A percentile compares a stretch with the other conserved stretches of the same genome.
phyloP scores from a whole-genome alignment of 1,140 invertebrate genomes.

The Scaptomyza hsui region DNA sequence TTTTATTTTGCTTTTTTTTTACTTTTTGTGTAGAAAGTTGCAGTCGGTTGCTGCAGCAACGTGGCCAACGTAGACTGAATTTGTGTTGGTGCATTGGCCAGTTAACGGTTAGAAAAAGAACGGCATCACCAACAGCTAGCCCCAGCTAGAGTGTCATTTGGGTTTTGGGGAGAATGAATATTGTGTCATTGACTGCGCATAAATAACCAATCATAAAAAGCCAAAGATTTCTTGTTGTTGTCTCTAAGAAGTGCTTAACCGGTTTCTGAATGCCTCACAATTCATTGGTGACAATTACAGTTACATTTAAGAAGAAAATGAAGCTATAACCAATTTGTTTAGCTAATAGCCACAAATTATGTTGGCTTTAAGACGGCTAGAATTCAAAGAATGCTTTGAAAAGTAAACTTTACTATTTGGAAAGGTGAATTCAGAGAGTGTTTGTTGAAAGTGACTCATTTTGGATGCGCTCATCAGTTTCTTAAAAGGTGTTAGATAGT shows the following conservation, averaged over 20 bases:
- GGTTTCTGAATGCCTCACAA: slow-evolving; percentile 35
- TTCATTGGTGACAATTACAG: slow-evolving; percentile 67
- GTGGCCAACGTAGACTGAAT: slow-evolving; percentile 20
- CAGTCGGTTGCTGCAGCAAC: slow-evolving; percentile 16
- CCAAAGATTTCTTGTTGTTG: slow-evolving; percentile 8
- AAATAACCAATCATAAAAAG: slow-evolving; percentile 47
- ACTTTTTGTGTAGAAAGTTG: slow-evolving; percentile 43
- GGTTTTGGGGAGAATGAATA: slow-evolving; percentile 33
- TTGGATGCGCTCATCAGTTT: not conserved
- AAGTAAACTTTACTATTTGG: not conserved
- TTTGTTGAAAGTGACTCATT: not conserved
- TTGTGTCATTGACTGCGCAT: slow-evolving; percentile 50
- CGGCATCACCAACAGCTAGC: slow-evolving; percentile 17
- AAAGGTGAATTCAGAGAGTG: not conserved
- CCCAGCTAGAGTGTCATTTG: slow-evolving; percentile 28
- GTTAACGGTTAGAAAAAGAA: slow-evolving; percentile 46
- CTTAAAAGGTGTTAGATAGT: not conserved
- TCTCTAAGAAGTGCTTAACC: slow-evolving; percentile 55
- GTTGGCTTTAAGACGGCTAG: slow-evolving; percentile 3
- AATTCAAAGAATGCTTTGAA: slow-evolving; percentile 3
- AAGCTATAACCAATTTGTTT: slow-evolving; percentile 25
- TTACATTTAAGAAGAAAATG: slow-evolving; percentile 40
- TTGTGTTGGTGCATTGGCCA: slow-evolving; percentile 25
- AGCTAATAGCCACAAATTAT: slow-evolving; percentile 34
- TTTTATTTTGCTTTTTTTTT: slow-evolving; percentile 8